Base-by-base conservation (phyloP, 2,888 invertebrate species). In the Xestia sexstrigata region DNA sequence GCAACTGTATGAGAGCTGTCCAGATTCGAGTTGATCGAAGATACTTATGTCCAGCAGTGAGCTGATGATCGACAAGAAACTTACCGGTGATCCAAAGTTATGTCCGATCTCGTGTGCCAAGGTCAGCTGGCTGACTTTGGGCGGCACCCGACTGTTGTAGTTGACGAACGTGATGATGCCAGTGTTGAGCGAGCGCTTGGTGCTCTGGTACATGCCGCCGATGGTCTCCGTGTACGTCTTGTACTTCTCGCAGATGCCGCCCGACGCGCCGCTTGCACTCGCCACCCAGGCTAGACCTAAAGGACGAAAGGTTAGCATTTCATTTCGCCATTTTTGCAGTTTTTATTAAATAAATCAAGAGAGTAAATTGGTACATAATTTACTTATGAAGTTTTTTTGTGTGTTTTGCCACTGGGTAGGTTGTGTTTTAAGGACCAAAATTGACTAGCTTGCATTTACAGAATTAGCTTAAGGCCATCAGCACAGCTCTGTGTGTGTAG, bases 121-220 rank as follows among this genome's bases (percentile, higher is more conserved):
- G 1, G 99, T 99, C 81, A 99, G 96, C 94, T 99, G 99, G 55
- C 99, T 99, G 42, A 99, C 99, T 96, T 99, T 99, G 0, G 99
- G 99, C 76, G 99, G 99, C 76, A 99, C 99, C 58, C 99, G 97
- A 92, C 98, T 99, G 94, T 99, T 99, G 96, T 99, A 99, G 97
- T 99, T 99, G 83, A 99, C 99, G 94, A 99, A 99, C 1, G 99
- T 99, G 84, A 99, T 99, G 92, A 99, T 99, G 79, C 99, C 99
- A 0, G 99, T 99, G 96, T 99, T 99, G 63, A 99, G 97, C 20
- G 99, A 99, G 82, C 99, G 97, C 94, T 99, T 99, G 15, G 99
- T 99, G 88, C 98, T 98, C 93, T 99, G 99, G 94, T 99, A 99
- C 97, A 99, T 98, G 75, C 99, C 99, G 65, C 98, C 99, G 76